These are phyloP conservation scores for Cebidichthys violaceus DNA, from an alignment of 2,113 vertebrate species.

Conservation along the genomic window DNA sequence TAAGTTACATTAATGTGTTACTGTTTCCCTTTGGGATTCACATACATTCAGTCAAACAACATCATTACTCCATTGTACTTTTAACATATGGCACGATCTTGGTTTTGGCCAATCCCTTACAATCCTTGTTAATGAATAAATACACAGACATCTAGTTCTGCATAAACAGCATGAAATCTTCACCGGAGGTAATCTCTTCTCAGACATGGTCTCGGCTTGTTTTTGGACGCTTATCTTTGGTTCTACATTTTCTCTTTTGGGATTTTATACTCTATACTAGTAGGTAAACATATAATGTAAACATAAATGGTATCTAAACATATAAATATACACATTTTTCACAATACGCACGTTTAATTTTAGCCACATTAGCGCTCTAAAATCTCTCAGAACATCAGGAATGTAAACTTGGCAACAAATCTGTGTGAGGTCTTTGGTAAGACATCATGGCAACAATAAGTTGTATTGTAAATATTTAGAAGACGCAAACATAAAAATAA, in stretches of 20 bases:
- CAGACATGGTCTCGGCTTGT: background rate
- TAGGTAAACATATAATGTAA: slow-evolving; percentile 2
- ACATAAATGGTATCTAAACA: slow-evolving; percentile 10
- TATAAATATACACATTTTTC: background rate
- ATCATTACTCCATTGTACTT: slow-evolving; percentile 1
- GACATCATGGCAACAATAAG: background rate
- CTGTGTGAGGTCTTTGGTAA: slow-evolving; percentile 14
- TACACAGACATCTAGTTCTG: slow-evolving; percentile 1
- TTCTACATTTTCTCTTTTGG: slow-evolving; percentile 5
- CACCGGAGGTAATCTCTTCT: background rate
- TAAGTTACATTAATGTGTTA: background rate
- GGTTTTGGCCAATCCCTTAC: slow-evolving; percentile 23
- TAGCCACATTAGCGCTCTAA: background rate
- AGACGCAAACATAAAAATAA: background rate
- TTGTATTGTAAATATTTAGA: background rate
- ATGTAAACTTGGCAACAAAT: slow-evolving; percentile 37
- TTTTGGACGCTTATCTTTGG: background rate
- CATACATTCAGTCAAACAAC: slow-evolving; percentile 24
- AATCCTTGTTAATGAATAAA: slow-evolving; percentile 29
- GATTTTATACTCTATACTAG: slow-evolving; percentile 10
- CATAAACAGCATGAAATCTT: slow-evolving; percentile 22
- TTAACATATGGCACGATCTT: slow-evolving; percentile 2
- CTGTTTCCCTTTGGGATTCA: slow-evolving; percentile 15
- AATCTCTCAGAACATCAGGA: background rate
- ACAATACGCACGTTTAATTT: background rate